phyloP scores from a whole-genome alignment of 2,797 vertebrate species.

The Acipenser transmontanus region DNA sequence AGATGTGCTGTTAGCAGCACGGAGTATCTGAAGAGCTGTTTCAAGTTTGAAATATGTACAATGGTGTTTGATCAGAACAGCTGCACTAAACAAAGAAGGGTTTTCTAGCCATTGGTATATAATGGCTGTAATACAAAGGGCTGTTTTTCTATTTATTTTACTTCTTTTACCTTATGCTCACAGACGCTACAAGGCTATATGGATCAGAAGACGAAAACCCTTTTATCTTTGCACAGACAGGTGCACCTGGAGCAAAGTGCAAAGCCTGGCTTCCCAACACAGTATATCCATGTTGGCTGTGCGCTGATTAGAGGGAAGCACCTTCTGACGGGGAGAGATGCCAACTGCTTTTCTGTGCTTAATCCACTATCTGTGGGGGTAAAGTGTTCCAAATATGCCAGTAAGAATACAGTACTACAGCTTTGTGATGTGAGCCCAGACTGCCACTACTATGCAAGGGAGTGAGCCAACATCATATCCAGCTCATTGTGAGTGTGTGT shows the following conservation, averaged over 20 bases:
- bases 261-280: conserved; percentile 4
- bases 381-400: neutral
- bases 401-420: neutral
- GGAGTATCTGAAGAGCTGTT: neutral
- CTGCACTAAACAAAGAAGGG: neutral
- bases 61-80: neutral
- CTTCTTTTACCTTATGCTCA: neutral
- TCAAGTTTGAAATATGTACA: neutral
- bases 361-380: neutral
- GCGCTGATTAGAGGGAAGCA: neutral
- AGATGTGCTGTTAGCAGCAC: neutral
- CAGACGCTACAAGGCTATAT: neutral
- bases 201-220: neutral
- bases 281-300: neutral
- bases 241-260: neutral
- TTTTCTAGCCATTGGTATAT: neutral
- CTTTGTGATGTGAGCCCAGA: neutral
- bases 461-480: neutral
- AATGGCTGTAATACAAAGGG: neutral
- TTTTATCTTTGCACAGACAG: neutral
- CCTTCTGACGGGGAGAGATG: neutral
- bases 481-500: neutral
- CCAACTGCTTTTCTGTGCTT: neutral
- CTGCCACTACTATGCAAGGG: neutral
- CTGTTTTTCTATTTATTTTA: neutral